A percentile compares a stretch with the other conserved stretches of the same genome.
Evolutionary conservation across 2,888 invertebrate genomes (phyloP).

Genomic region (Ochropacha duplaris): DNA sequence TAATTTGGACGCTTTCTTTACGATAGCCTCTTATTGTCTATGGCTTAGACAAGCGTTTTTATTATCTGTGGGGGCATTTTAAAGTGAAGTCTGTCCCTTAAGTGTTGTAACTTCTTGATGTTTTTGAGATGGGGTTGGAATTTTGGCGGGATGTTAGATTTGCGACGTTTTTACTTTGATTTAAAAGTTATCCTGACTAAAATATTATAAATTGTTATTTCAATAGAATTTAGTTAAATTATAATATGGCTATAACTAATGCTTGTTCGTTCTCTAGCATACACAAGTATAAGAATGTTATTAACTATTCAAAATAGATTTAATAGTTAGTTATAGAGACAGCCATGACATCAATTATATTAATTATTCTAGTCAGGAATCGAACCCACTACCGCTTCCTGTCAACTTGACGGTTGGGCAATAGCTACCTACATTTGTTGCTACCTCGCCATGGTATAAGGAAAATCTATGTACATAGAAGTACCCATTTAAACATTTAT

Average conservation of each 20-base stretch:
- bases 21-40: slow-evolving; percentile 75
- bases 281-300: slow-evolving; percentile 12
- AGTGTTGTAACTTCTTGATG: slow-evolving; percentile 65
- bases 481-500: not conserved
- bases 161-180: not conserved
- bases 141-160: slow-evolving; percentile 24
- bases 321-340: slow-evolving; percentile 51
- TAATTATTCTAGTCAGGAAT: slow-evolving; percentile 69
- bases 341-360: slow-evolving; percentile 58
- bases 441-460: slow-evolving; percentile 18
- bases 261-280: not conserved
- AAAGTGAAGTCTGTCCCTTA: slow-evolving; percentile 64
- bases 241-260: too few relatives aligned
- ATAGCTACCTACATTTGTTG: slow-evolving; percentile 24
- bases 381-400: slow-evolving; percentile 76
- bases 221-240: too few relatives aligned
- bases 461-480: not conserved
- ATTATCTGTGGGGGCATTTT: slow-evolving; percentile 77
- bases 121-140: slow-evolving; percentile 54
- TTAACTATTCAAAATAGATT: slow-evolving; percentile 49
- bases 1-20: slow-evolving; percentile 52
- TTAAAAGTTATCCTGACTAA: not conserved
- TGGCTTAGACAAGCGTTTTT: slow-evolving; percentile 77
- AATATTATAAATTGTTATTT: too few relatives aligned
- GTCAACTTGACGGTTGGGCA: slow-evolving; percentile 46